Evolutionary conservation across 2,888 invertebrate genomes (phyloP).

Genomic region (Geophilus truncorum): DNA sequence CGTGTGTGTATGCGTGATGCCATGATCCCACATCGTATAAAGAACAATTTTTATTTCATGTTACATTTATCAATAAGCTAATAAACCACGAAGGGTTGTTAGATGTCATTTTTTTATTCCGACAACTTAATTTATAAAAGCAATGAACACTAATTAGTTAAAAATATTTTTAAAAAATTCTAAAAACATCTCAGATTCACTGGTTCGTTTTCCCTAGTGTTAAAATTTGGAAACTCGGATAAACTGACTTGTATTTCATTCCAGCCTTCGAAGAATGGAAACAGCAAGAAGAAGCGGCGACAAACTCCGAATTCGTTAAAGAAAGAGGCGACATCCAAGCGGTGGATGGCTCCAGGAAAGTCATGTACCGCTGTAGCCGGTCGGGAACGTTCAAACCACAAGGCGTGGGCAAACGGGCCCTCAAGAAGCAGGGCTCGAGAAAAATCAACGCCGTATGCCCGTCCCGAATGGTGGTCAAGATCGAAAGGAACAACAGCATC

Average conservation of each 20-base stretch:
- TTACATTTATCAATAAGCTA: too few relatives aligned
- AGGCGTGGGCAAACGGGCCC: neutral
- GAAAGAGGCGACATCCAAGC: neutral
- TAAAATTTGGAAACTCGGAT: neutral
- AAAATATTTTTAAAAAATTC: too few relatives aligned
- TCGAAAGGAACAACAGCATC: neutral
- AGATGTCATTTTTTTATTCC: too few relatives aligned
- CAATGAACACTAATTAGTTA: too few relatives aligned
- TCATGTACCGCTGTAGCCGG: neutral
- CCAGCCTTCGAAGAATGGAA: neutral
- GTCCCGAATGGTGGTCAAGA: neutral
- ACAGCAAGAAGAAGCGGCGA: neutral
- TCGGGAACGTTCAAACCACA: neutral
- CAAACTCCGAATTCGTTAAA: neutral
- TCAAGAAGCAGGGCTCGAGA: neutral
- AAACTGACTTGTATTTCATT: neutral
- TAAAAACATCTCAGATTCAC: too few relatives aligned
- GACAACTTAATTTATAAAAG: too few relatives aligned
- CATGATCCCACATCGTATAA: too few relatives aligned
- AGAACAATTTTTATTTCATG: too few relatives aligned
- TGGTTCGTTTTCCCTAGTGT: too few relatives aligned
- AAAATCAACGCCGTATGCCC: slow-evolving; percentile 29
- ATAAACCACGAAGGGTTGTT: too few relatives aligned
- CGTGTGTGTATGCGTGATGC: too few relatives aligned
- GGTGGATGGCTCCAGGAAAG: neutral